A percentile compares a stretch with the other conserved stretches of the same genome.
Conservation (phyloP, 2,113 vertebrate genomes). For the Pampusana beccarii region DNA sequence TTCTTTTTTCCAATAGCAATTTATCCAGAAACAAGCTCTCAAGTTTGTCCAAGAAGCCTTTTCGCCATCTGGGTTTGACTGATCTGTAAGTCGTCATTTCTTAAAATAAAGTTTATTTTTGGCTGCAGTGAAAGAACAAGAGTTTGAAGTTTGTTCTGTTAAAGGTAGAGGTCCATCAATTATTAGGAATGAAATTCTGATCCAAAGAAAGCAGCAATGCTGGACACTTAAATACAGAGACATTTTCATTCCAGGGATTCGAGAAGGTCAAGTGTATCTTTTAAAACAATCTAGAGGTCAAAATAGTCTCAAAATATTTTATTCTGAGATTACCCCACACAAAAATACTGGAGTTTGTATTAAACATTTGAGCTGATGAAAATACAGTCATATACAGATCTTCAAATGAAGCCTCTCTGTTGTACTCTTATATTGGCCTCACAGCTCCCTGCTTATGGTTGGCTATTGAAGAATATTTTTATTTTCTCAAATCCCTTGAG, state of each 20-base stretch:
- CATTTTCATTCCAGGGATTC: neutral
- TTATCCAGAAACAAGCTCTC: constrained; percentile 95
- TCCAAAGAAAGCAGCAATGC: neutral
- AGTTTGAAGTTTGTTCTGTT: neutral
- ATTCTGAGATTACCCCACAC: neutral
- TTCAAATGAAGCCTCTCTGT: neutral
- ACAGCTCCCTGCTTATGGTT: neutral
- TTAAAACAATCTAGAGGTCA: neutral
- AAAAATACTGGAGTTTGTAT: neutral
- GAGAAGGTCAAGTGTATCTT: neutral
- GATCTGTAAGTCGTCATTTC: constrained; percentile 88
- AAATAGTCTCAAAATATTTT: neutral
- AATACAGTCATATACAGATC: neutral
- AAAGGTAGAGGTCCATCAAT: neutral
- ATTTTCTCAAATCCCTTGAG: neutral
- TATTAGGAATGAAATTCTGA: neutral
- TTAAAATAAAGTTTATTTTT: constrained; percentile 38
- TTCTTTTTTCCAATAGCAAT: constrained; percentile 83
- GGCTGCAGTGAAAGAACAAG: neutral
- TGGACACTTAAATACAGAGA: neutral
- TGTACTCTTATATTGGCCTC: neutral
- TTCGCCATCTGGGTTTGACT: constrained; percentile 90
- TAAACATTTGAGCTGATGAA: neutral
- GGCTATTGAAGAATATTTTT: neutral
- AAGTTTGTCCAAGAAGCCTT: constrained; percentile 90